Percentiles rank a stretch among this genome's conserved stretches.
Conservation (phyloP, 2,797 vertebrate species). For the Mormyrus hasselquistii region DNA sequence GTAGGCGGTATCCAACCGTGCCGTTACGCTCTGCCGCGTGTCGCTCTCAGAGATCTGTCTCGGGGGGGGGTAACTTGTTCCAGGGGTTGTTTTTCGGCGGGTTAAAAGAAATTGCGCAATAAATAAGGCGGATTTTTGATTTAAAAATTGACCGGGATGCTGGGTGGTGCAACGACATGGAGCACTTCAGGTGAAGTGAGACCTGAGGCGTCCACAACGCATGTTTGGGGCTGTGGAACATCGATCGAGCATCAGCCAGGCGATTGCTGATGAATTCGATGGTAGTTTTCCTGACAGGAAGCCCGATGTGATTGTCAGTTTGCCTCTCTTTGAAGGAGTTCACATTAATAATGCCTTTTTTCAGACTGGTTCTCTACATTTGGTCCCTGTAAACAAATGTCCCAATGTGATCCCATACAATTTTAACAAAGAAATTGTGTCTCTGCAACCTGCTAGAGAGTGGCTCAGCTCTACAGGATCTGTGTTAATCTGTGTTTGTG, state of each 20-base stretch:
- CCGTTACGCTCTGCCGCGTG: neutral
- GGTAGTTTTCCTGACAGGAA: neutral
- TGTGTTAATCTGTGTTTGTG: neutral
- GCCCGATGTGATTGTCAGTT: neutral
- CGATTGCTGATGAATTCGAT: neutral
- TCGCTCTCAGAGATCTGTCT: neutral
- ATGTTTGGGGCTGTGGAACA: neutral
- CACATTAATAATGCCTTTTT: neutral
- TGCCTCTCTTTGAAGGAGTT: neutral
- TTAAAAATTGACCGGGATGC: neutral
- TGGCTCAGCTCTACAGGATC: neutral
- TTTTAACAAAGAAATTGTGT: constrained; percentile 1
- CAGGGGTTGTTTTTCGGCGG: neutral
- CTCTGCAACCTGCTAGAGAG: neutral
- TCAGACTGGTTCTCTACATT: neutral
- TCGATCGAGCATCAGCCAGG: neutral
- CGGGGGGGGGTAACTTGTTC: neutral
- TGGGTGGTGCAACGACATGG: neutral
- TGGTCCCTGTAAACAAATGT: neutral
- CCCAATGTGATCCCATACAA: neutral
- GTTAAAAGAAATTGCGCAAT: neutral
- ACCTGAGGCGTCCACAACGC: neutral
- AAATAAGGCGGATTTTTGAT: neutral
- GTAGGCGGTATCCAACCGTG: neutral
- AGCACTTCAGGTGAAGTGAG: neutral